Base-by-base conservation (phyloP, 2,888 invertebrate species). In the Eristalis arbustorum region DNA sequence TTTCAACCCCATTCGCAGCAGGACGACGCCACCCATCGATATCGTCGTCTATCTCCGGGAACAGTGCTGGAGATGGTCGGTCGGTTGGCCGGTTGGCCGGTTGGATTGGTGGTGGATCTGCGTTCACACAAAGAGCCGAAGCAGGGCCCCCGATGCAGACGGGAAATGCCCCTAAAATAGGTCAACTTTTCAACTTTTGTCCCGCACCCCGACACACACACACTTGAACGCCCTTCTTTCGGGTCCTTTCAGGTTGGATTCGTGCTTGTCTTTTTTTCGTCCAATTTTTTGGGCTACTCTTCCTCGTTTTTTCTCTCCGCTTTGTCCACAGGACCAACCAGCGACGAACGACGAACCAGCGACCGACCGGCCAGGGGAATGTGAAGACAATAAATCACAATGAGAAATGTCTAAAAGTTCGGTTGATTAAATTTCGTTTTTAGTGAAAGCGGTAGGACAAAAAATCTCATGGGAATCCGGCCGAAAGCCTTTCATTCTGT, bases 381-480 rank as follows among this genome's bases (percentile, higher is more conserved):
- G 85, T 87, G 83, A 78, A 87, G 74, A 87, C 87, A 87, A 87
- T 87, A 87, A 87, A 87, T 87, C 87, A 87, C 87, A 83, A 87
- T 87, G 82, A 87, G 77, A 87, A 87, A 87, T 87, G 87, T 87
- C 87, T 78, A 87, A 83, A 87, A 87, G 87, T 87, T 87, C 87
- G 87, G 87, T 87, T 87, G 83, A 87, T 87, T 82, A 83, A 87
- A 87, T 87, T 82, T 87, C 74, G 87, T 87, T 87, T 87, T 82
- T 78, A 83, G 78, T 82, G 87, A 87, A 82, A 87, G 82, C 77
- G 69, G 82, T 77, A 71, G 82, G 74, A 87, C 71, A 83, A 78
- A 83, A 83, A 83, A 82, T 78, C 87, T 78, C 83, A 66, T 71
- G 77, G 87, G 87, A 82, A 57, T 82, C 75, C 74, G 74, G 82